Percentiles rank a stretch among this genome's conserved stretches.
Conservation (phyloP, 2,888 invertebrate species). For the Meteorus cinctellus region DNA sequence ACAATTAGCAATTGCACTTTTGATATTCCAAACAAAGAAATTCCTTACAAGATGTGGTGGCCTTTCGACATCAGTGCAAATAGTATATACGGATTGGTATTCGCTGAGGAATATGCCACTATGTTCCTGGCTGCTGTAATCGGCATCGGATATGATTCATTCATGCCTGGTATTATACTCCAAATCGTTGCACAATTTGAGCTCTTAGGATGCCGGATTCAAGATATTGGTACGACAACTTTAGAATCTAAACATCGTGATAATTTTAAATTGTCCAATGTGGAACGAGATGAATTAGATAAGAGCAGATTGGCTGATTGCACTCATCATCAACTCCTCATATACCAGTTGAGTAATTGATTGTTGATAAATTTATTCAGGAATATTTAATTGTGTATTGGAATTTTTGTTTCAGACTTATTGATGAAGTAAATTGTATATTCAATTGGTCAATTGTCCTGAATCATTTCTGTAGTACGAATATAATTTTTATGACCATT, state of each 20-base stretch:
- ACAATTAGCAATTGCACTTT: background rate
- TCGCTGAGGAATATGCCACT: background rate
- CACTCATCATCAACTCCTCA: constrained; percentile 43
- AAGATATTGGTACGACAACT: background rate
- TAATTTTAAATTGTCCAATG: background rate
- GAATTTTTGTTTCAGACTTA: too few species aligned
- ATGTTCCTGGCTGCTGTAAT: background rate
- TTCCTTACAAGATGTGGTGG: constrained; percentile 45
- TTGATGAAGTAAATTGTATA: too few species aligned
- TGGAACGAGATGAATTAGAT: background rate
- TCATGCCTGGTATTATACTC: background rate
- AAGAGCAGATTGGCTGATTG: constrained; percentile 20
- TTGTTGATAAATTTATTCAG: too few species aligned
- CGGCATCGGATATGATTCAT: background rate
- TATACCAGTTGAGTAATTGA: constrained; percentile 18
- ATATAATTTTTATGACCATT: too few species aligned
- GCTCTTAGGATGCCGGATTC: background rate
- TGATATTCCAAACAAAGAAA: constrained; percentile 38
- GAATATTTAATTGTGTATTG: too few species aligned
- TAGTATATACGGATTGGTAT: constrained; percentile 8
- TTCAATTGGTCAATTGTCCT: too few species aligned
- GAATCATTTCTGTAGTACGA: too few species aligned
- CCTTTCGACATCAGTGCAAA: constrained; percentile 35
- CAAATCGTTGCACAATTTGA: background rate
- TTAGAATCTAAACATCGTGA: background rate